Conservation (phyloP, 2,888 invertebrate genomes). For the Phortica magna region DNA sequence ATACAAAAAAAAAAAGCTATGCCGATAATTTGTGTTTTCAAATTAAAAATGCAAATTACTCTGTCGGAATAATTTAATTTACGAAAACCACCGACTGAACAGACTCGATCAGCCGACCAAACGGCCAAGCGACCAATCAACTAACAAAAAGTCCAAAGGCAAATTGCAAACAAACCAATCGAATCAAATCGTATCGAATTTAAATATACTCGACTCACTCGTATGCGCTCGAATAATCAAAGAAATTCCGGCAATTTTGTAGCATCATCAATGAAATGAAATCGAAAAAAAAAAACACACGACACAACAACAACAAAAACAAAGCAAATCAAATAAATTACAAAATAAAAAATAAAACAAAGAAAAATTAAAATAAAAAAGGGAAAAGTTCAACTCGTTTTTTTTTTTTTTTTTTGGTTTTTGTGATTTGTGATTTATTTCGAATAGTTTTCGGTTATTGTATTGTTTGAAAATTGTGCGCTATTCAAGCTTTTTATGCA, state of each 20-base stretch:
- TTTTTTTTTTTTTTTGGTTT: no score
- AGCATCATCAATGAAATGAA: background rate
- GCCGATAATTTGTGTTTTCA: conserved; percentile 57
- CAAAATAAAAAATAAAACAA: no score
- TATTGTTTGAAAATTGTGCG: no score
- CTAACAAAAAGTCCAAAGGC: conserved; percentile 42
- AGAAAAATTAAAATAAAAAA: no score
- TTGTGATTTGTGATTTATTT: no score
- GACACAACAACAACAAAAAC: background rate
- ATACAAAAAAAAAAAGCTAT: background rate
- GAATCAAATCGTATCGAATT: background rate
- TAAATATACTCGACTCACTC: background rate
- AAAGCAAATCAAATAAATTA: background rate
- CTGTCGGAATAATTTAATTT: conserved; percentile 63
- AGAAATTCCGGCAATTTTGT: background rate
- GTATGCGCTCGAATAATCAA: background rate
- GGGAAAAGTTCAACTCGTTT: no score
- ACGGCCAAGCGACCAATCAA: background rate
- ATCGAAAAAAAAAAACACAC: background rate
- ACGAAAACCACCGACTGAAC: conserved; percentile 42
- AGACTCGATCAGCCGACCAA: background rate
- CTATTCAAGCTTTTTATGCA: no score
- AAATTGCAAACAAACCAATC: conserved; percentile 40
- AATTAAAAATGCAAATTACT: conserved; percentile 72
- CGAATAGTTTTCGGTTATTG: no score